phyloP scores from a whole-genome alignment of 2,797 vertebrate genomes.

The Cryptoblepharus egeriae region DNA sequence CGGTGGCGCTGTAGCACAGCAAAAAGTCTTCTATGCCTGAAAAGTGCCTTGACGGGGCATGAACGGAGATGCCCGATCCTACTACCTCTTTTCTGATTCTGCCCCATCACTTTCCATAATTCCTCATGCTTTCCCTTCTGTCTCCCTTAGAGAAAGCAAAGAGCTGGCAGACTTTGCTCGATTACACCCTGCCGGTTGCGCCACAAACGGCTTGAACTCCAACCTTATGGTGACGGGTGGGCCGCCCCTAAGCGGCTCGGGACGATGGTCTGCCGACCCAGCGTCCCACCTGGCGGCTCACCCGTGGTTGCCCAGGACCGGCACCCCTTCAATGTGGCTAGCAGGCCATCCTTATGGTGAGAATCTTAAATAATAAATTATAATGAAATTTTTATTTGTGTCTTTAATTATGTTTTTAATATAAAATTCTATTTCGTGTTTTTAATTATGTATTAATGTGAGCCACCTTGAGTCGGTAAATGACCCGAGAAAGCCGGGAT shows the following conservation, averaged over 20 bases:
- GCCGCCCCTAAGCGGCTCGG: conserved; percentile 81
- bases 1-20: too few species aligned
- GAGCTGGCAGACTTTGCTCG: conserved; percentile 91
- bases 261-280: conserved; percentile 91
- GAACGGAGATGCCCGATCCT: too few species aligned
- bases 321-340: conserved; percentile 93
- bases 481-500: too few species aligned
- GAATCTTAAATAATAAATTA: conserved; percentile 42
- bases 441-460: too few species aligned
- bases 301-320: conserved; percentile 90
- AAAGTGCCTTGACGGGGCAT: too few species aligned
- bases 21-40: too few species aligned
- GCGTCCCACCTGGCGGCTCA: conserved; percentile 89
- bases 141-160: conserved; percentile 89
- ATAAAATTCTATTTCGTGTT: too few species aligned
- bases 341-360: conserved; percentile 91
- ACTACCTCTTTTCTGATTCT: too few species aligned
- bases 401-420: too few species aligned
- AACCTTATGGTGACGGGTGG: conserved; percentile 95
- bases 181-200: conserved; percentile 85
- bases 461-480: too few species aligned
- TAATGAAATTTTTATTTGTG: too few species aligned
- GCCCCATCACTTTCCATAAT: too few species aligned
- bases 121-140: neutral
- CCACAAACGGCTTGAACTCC: conserved; percentile 86